These are phyloP conservation scores for Macquaria australasica DNA, from an alignment of 2,113 vertebrate species.

Conservation along the genomic window DNA sequence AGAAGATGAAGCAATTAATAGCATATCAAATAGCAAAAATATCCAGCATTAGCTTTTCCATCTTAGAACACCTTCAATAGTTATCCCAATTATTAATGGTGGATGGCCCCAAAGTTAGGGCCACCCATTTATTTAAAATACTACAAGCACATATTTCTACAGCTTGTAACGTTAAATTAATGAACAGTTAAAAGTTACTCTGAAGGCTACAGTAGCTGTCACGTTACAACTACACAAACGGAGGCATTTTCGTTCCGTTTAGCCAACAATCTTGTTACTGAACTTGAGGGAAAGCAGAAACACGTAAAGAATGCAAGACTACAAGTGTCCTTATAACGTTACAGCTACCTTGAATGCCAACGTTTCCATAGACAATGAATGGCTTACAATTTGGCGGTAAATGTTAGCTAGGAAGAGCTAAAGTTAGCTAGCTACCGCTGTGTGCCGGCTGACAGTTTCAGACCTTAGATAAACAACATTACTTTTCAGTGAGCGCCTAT, in stretches of 20 bases:
- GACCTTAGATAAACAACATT: neutral
- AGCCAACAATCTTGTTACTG: no score
- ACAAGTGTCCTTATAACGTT: neutral
- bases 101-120: neutral
- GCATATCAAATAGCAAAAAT: neutral
- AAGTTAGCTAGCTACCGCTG: constrained; percentile 27
- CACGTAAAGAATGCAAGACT: rapidly evolving
- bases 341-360: neutral
- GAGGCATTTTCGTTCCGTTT: neutral
- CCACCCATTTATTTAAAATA: neutral
- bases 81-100: neutral
- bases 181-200: neutral
- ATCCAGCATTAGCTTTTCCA: neutral
- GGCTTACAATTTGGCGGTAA: constrained; percentile 72
- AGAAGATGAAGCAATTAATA: constrained; percentile 25
- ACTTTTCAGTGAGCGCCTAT: neutral
- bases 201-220: neutral
- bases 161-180: no score
- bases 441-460: neutral
- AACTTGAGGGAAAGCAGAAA: neutral
- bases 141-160: neutral
- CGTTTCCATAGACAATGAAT: constrained; percentile 23
- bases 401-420: constrained; percentile 39
- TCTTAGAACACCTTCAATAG: no score
- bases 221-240: neutral